Conservation (phyloP, 1,140 invertebrate genomes). For the Pissodes strobi region DNA sequence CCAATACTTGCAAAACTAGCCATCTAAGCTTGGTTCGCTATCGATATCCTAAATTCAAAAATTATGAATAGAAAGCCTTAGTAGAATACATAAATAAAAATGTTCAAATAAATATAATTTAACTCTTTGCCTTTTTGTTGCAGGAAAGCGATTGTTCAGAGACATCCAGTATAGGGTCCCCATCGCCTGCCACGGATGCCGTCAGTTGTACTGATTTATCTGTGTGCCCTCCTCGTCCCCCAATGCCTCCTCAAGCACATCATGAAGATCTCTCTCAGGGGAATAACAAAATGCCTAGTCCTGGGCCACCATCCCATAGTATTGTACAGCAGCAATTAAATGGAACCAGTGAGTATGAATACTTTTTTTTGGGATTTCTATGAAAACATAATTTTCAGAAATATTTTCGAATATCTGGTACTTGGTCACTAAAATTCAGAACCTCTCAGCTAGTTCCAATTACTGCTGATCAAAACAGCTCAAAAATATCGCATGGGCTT, state of each 20-base stretch:
- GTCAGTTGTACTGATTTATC: constrained; percentile 56
- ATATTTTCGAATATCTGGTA: too few relatives aligned
- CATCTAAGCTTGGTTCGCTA: too few relatives aligned
- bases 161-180: constrained; percentile 68
- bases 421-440: too few relatives aligned
- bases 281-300: constrained; percentile 15
- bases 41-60: too few relatives aligned
- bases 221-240: constrained; percentile 19
- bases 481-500: too few relatives aligned
- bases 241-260: constrained; percentile 39
- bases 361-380: background rate
- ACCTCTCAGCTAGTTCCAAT: too few relatives aligned
- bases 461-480: too few relatives aligned
- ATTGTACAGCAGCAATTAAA: constrained; percentile 64
- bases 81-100: too few relatives aligned
- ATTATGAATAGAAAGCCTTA: too few relatives aligned
- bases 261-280: background rate
- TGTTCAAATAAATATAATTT: too few relatives aligned
- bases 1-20: too few relatives aligned
- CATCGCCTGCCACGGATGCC: constrained; percentile 61
- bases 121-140: constrained; percentile 53
- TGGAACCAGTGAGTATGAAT: constrained; percentile 68
- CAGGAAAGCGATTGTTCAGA: constrained; percentile 68
- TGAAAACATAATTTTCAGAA: too few relatives aligned
- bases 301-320: constrained; percentile 20